A percentile compares a stretch with the other conserved stretches of the same genome.
These are phyloP conservation scores for Riptortus pedestris DNA, from an alignment of 1,140 invertebrate genomes.

Conservation along the genomic window DNA sequence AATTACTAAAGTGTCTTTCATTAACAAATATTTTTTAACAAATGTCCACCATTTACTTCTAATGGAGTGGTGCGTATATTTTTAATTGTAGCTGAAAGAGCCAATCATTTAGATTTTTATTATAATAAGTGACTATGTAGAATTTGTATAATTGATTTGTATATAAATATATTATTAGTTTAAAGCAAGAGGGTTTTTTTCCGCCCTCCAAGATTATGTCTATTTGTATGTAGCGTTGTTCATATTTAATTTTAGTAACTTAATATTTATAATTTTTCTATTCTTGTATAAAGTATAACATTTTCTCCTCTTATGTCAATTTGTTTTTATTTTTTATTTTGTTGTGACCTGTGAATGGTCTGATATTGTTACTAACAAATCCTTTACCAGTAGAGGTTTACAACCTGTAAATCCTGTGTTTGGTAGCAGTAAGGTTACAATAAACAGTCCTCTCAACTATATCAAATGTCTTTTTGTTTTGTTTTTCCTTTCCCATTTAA, in stretches of 20 bases:
- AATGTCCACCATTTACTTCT: no score
- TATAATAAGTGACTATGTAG: slow-evolving; percentile 12
- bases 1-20: no score
- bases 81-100: no score
- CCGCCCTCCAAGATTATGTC: slow-evolving; percentile 16
- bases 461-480: not conserved
- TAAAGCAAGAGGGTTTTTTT: slow-evolving; percentile 1
- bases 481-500: not conserved
- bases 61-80: no score
- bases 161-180: slow-evolving; percentile 21
- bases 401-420: slow-evolving; percentile 1
- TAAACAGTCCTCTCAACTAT: slow-evolving; percentile 11
- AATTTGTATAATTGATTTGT: slow-evolving; percentile 23
- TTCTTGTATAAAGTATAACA: slow-evolving; percentile 21
- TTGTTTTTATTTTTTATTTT: slow-evolving; percentile 9
- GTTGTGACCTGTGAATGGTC: not conserved
- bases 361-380: slow-evolving; percentile 16
- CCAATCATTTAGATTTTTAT: slow-evolving; percentile 9
- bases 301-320: not conserved
- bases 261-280: slow-evolving; percentile 23
- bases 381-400: slow-evolving; percentile 10
- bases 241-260: slow-evolving; percentile 22
- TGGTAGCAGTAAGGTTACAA: slow-evolving; percentile 16
- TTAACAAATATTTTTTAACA: no score
- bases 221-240: slow-evolving; percentile 19